These are phyloP conservation scores for Oreochromis aureus DNA, from an alignment of 2,113 vertebrate species.

Conservation along the genomic window DNA sequence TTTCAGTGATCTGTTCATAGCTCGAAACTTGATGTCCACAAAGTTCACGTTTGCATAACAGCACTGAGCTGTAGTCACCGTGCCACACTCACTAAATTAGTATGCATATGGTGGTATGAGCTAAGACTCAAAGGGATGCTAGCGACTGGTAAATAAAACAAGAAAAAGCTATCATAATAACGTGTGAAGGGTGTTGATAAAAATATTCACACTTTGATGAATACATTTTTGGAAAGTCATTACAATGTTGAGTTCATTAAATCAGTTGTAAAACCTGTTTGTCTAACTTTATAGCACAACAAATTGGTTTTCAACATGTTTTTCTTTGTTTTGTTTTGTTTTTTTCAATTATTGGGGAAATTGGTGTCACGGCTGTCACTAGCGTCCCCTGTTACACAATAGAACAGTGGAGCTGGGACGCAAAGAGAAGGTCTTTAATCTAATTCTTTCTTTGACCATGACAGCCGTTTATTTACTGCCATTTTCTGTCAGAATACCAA, in stretches of 20 bases:
- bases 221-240: neutral
- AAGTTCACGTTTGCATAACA: neutral
- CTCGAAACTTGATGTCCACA: neutral
- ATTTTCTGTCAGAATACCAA: neutral
- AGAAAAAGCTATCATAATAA: neutral
- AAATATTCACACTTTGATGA: neutral
- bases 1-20: neutral
- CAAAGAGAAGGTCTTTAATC: neutral
- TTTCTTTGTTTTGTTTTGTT: neutral
- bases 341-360: conserved; percentile 11
- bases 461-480: neutral
- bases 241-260: neutral
- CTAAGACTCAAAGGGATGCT: neutral
- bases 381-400: neutral
- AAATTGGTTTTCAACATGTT: neutral
- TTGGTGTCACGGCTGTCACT: neutral
- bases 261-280: neutral
- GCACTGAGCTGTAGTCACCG: neutral
- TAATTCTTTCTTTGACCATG: neutral
- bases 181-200: neutral
- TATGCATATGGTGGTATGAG: neutral
- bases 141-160: neutral
- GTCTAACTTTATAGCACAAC: neutral
- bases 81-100: neutral
- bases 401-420: neutral